phyloP scores from a whole-genome alignment of 2,888 invertebrate species.

The Tenthredo scrophulariae region DNA sequence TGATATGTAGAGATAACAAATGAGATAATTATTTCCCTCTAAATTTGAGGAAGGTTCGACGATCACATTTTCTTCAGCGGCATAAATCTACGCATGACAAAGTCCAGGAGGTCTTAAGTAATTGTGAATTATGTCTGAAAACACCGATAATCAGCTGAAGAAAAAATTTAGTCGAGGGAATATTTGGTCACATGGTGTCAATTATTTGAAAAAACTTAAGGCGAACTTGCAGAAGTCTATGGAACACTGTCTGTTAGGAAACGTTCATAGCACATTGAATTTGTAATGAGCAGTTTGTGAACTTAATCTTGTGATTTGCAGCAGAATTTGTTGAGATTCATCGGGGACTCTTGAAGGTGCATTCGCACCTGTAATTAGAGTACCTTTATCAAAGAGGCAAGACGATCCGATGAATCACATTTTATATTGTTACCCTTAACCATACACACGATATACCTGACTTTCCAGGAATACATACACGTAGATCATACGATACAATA shows the following conservation, averaged over 20 bases:
- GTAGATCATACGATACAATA: constrained; percentile 72
- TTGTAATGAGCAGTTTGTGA: not conserved
- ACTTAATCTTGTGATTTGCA: constrained; percentile 2
- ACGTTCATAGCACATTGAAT: not conserved
- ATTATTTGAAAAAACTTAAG: not conserved
- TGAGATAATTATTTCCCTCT: no score
- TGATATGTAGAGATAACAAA: no score
- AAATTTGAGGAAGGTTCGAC: no score
- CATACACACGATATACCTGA: constrained; percentile 63
- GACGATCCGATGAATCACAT: constrained; percentile 53
- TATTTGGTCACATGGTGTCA: not conserved
- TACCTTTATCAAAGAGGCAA: constrained; percentile 7
- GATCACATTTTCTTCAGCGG: no score
- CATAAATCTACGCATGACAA: no score
- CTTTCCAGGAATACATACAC: constrained; percentile 77
- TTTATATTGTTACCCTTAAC: constrained; percentile 56
- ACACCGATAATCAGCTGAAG: no score
- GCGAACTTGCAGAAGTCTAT: not conserved
- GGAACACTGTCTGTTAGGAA: not conserved
- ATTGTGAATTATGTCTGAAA: no score
- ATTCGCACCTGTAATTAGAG: not conserved
- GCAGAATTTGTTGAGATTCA: constrained; percentile 34
- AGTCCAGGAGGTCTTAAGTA: no score
- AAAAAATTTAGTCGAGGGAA: no score
- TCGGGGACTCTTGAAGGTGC: constrained; percentile 12